Conservation (phyloP, 23 tunicate genomes). For the Halocynthia aurantium region DNA sequence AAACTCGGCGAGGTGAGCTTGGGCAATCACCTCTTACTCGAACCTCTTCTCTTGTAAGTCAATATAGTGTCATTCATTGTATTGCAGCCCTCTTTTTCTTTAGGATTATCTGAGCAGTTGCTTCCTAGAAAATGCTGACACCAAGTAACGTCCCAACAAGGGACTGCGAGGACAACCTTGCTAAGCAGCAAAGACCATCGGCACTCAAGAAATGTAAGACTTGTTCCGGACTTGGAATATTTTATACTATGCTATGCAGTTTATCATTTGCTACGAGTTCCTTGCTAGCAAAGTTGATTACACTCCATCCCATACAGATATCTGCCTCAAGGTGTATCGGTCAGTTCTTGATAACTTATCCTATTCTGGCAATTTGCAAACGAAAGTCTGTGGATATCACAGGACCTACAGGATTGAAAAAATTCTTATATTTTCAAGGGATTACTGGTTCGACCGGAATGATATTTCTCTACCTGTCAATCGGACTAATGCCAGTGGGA, state of each 20-base stretch:
- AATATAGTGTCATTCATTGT: too few relatives aligned
- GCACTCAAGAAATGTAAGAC: not conserved
- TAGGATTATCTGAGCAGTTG: too few relatives aligned
- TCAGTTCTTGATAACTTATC: slow-evolving; percentile 37
- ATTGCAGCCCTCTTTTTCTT: too few relatives aligned
- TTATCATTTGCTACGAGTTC: slow-evolving; percentile 1
- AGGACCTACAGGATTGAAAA: slow-evolving; percentile 45
- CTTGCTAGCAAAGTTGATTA: not conserved
- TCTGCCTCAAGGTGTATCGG: slow-evolving; percentile 17
- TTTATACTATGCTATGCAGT: not conserved
- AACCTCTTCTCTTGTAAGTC: too few relatives aligned
- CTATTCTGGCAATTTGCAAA: slow-evolving; percentile 23
- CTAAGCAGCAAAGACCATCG: not conserved
- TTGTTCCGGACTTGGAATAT: slow-evolving; percentile 12
- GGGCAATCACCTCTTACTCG: too few relatives aligned
- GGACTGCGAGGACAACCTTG: not conserved
- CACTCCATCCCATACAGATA: slow-evolving; percentile 20
- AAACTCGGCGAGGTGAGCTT: too few relatives aligned
- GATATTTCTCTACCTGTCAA: slow-evolving; percentile 39
- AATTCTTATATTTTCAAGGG: slow-evolving; percentile 34
- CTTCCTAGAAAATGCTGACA: too few relatives aligned
- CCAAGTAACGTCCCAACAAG: not conserved
- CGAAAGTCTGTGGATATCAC: slow-evolving; percentile 19
- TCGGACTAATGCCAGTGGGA: slow-evolving; percentile 41
- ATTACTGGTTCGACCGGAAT: slow-evolving; percentile 40